Evolutionary conservation across 2,888 invertebrate species (phyloP), one percentile per base, ranked within the genome.

Genomic region (Syritta pipiens): DNA sequence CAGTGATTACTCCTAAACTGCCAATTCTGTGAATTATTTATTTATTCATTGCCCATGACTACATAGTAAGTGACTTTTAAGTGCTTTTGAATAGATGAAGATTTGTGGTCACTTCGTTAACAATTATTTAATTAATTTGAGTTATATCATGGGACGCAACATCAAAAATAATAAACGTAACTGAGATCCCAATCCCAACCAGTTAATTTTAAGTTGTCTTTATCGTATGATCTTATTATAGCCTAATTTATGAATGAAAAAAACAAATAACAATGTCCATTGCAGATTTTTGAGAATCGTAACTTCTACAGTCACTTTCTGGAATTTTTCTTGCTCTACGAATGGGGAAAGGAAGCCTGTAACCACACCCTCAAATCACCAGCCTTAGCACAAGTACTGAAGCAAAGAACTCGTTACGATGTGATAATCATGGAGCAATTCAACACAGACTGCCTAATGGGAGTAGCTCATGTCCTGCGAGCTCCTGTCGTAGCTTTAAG

Each of bases 371-470:
- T 89, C 0, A 84, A 84, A 32, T 88, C 89, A 3, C 84, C 86
- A 12, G 86, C 87, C 0, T 71, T 90, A 22, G 85, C 87, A 9
- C 82, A 86, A 69, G 85, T 90, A 19, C 68, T 90, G 3, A 86
- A 85, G 14, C 83, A 83, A 1, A 89, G 89, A 77, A 86, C 89
- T 2, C 91, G 91, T 48, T 94, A 92, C 83, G 94, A 95, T 86
- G 86, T 95, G 0, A 90, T 94, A 4, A 85, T 95, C 0, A 89
- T 92, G 57, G 94, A 95, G 87, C 91, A 91, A 63, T 95, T 95
- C 84, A 93, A 93, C 82, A 91, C 91, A 49, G 93, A 95, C 84
- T 94, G 95, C 85, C 92, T 92, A 85, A 87, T 94, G 82, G 93
- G 92, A 1, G 86, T 95, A 26, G 92, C 92, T 0, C 90, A 93